Evolutionary conservation across 2,888 invertebrate genomes (phyloP).

Genomic region (Opisthograptis luteolata): DNA sequence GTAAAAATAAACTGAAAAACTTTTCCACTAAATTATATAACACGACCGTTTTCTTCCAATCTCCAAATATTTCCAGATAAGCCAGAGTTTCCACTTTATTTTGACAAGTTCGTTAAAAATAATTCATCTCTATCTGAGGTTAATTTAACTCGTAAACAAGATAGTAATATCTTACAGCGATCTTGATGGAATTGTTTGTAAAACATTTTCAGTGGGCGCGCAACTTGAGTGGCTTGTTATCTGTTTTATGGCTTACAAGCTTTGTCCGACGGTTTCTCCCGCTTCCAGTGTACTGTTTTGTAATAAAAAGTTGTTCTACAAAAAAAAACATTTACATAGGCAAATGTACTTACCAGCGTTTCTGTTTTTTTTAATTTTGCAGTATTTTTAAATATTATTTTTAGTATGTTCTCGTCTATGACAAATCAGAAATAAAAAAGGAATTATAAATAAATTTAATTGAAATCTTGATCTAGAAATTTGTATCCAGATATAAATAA

Average conservation of each 20-base stretch:
- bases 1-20: not conserved
- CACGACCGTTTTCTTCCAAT: constrained; percentile 6
- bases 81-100: constrained; percentile 14
- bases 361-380: no score
- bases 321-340: no score
- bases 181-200: constrained; percentile 52
- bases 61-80: constrained; percentile 12
- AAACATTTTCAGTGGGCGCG: constrained; percentile 42
- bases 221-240: constrained; percentile 38
- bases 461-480: no score
- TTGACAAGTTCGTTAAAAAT: constrained; percentile 31
- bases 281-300: no score
- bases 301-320: no score
- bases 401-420: no score
- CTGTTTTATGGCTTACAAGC: constrained; percentile 26
- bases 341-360: no score
- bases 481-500: no score
- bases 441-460: no score
- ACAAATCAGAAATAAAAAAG: no score
- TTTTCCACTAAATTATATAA: not conserved
- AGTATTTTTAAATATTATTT: no score
- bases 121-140: constrained; percentile 24
- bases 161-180: constrained; percentile 42
- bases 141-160: constrained; percentile 44
- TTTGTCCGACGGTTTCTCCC: no score